Base-by-base conservation (phyloP, 2,113 vertebrate genomes). In the Dipodomys spectabilis region DNA sequence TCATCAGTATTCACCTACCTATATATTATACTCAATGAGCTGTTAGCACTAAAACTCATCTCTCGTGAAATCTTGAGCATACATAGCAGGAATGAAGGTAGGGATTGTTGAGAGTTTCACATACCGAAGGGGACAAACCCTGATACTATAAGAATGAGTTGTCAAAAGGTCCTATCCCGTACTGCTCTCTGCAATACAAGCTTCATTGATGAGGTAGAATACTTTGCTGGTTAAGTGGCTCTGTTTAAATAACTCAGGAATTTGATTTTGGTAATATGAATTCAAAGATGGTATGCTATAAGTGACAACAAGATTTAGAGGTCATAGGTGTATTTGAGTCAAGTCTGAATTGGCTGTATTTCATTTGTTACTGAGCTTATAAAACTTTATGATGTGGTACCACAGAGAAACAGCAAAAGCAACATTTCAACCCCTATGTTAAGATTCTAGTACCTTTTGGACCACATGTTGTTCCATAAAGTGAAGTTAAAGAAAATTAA, bases 321-420 rank as follows among this genome's bases (percentile, higher is more conserved):
- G 18, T 65, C 92, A 83, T 39, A 53, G 32, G 90, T 35, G 44
- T 86, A 88, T 39, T 87, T 94, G 65, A 69, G 39, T 82, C 11
- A 25, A 84, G 39, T 57, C 83, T 94, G 73, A 94, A 87, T 91
- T 95, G 84, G 84, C 64, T 92, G 69, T 86, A 53, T 96, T 97
- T 96, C 82, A 85, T 93, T 95, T 96, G 74, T 90, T 65, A 49
- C 92, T 71, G 53, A 95, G 85, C 49, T 28, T 30, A 84, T 91
- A 78, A 93, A 96, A 89, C 32, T 82, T 92, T 84, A 92, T 53
- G 81, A 44, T 83, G 22, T 15, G 23, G 23, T 81, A 11, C 45
- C n/a, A 82, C 67, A 77, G 19, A 60, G 53, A 94, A 88, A 88
- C 20, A 75, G 64, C 23, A 80, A 88, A 87, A 92, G n/a, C 82